phyloP scores from a whole-genome alignment of 2,113 vertebrate species.

The Merops nubicus region DNA sequence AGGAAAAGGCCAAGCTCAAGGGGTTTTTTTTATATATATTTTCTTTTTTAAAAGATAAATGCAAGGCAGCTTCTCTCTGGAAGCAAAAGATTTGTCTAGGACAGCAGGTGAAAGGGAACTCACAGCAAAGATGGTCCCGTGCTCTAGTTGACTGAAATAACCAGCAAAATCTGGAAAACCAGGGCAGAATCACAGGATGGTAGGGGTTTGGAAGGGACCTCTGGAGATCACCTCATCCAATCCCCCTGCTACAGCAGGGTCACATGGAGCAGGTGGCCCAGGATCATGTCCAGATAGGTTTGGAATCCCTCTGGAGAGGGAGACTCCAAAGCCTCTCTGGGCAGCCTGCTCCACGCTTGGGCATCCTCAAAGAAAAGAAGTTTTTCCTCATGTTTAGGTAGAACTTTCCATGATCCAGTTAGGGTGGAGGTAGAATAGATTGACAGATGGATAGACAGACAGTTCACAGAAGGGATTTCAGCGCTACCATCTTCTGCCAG shows the following conservation, averaged over 20 bases:
- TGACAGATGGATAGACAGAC: neutral
- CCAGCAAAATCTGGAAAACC: neutral
- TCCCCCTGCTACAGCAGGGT: neutral
- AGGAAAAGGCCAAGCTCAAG: neutral
- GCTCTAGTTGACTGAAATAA: neutral
- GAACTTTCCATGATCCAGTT: neutral
- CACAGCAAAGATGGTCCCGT: accelerated
- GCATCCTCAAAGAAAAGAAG: neutral
- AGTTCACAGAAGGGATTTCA: neutral
- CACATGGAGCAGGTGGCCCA: neutral
- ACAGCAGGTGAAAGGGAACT: neutral
- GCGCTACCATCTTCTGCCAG: neutral
- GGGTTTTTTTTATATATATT: neutral
- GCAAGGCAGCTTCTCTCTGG: neutral
- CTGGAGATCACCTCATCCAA: neutral
- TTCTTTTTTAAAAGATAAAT: neutral
- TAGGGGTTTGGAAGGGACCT: neutral
- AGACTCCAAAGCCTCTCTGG: neutral
- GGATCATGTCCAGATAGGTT: neutral
- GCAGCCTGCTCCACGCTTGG: neutral
- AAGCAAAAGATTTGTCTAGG: neutral
- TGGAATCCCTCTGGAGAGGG: neutral
- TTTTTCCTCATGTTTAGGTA: neutral
- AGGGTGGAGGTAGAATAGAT: neutral
- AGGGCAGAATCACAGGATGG: neutral